Conservation (phyloP, 2,113 vertebrate species). For the Eira barbara region DNA sequence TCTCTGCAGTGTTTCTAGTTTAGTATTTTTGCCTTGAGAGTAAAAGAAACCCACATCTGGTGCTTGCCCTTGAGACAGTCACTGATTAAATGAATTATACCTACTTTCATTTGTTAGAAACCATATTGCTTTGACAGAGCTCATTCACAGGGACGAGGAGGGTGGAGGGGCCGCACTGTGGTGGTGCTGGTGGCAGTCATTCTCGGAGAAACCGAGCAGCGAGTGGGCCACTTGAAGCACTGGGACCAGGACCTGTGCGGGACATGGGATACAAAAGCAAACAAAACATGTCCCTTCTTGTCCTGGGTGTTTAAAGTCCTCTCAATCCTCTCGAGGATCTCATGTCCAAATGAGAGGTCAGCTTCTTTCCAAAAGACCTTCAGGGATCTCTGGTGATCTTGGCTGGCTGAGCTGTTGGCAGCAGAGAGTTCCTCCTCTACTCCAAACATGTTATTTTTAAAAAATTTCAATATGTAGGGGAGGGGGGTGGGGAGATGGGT, state of each 20-base stretch:
- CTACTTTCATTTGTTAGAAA: slow-evolving; percentile 26
- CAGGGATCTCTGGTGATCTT: background rate
- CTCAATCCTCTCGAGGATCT: background rate
- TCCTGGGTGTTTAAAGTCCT: background rate
- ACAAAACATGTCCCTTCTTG: background rate
- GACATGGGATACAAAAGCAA: background rate
- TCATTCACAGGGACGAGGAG: background rate
- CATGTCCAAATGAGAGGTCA: background rate
- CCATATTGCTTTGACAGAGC: background rate
- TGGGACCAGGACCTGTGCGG: background rate
- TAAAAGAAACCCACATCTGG: background rate
- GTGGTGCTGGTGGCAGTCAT: background rate
- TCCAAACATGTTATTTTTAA: background rate
- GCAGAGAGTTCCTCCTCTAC: background rate
- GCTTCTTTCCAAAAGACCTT: background rate
- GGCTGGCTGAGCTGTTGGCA: background rate
- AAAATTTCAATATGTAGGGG: background rate
- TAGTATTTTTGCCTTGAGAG: slow-evolving; percentile 19
- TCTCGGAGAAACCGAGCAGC: slow-evolving; percentile 21
- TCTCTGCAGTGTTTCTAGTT: background rate
- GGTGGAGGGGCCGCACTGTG: background rate
- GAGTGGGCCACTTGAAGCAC: background rate
- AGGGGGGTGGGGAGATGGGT: background rate
- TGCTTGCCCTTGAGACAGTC: background rate
- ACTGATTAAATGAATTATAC: background rate